phyloP scores from a whole-genome alignment of 2,113 vertebrate genomes.

The Tachysurus fulvidraco region DNA sequence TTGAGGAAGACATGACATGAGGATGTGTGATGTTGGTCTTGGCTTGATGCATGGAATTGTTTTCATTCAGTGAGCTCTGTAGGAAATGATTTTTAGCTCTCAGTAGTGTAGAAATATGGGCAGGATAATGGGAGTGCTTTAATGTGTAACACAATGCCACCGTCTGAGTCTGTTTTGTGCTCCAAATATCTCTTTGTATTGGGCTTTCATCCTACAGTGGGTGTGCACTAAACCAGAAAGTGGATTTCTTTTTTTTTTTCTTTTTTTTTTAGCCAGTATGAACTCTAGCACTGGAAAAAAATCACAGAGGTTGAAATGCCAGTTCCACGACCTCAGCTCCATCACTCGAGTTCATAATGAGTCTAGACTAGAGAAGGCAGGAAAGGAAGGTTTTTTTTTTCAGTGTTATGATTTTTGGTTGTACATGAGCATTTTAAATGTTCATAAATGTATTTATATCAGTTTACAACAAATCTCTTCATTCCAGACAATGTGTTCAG shows the following conservation, averaged over 20 bases:
- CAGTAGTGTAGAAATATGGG: neutral
- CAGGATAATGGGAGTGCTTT: neutral
- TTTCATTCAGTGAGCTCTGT: neutral
- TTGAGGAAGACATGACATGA: neutral
- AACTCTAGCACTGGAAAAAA: neutral
- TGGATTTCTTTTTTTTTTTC: neutral
- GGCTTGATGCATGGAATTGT: neutral
- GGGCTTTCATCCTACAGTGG: neutral
- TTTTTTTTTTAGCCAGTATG: neutral
- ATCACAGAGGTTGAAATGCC: neutral
- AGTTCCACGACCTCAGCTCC: neutral
- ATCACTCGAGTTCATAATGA: neutral
- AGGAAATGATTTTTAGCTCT: neutral
- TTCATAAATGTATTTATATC: neutral
- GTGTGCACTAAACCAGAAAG: neutral
- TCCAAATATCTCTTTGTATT: neutral
- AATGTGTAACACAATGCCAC: neutral
- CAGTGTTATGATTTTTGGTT: neutral
- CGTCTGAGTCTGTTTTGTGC: neutral
- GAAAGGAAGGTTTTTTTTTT: neutral
- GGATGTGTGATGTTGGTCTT: conserved; percentile 6
- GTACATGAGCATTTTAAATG: neutral
- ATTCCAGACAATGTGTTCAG: neutral
- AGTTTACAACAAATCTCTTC: neutral
- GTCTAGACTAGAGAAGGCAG: neutral